These are phyloP conservation scores for Pyrrhosoma nymphula DNA, from an alignment of 2,888 invertebrate species.

Conservation along the genomic window DNA sequence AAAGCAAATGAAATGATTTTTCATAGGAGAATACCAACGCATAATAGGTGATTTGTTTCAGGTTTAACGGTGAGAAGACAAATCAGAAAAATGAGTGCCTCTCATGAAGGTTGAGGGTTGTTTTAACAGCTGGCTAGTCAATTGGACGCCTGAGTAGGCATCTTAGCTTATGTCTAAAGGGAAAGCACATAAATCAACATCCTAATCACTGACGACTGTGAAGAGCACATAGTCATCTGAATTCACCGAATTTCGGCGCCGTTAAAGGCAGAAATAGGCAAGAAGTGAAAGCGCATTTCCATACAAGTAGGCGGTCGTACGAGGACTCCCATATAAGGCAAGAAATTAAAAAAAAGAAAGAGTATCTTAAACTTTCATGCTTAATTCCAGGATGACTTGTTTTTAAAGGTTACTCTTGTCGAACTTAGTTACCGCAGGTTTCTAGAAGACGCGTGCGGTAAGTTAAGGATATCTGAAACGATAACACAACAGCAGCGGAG, in stretches of 20 bases:
- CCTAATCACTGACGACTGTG: background rate
- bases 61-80: no score
- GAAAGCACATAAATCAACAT: background rate
- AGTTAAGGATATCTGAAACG: background rate
- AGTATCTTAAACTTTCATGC: background rate
- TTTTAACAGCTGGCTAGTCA: background rate
- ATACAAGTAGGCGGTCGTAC: background rate
- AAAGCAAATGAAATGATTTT: no score
- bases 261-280: slow-evolving; percentile 14
- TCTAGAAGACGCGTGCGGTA: background rate
- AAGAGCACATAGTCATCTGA: background rate
- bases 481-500: background rate
- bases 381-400: background rate
- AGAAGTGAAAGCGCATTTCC: slow-evolving; percentile 25
- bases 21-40: no score
- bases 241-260: slow-evolving; percentile 21
- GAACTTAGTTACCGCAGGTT: background rate
- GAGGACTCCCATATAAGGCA: background rate
- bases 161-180: background rate
- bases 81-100: no score
- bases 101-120: background rate
- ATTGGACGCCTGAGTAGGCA: background rate
- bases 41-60: no score
- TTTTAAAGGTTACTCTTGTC: background rate
- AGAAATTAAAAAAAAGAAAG: background rate